These are phyloP conservation scores for Percina caprodes DNA, from an alignment of 2,113 vertebrate genomes.

Conservation along the genomic window DNA sequence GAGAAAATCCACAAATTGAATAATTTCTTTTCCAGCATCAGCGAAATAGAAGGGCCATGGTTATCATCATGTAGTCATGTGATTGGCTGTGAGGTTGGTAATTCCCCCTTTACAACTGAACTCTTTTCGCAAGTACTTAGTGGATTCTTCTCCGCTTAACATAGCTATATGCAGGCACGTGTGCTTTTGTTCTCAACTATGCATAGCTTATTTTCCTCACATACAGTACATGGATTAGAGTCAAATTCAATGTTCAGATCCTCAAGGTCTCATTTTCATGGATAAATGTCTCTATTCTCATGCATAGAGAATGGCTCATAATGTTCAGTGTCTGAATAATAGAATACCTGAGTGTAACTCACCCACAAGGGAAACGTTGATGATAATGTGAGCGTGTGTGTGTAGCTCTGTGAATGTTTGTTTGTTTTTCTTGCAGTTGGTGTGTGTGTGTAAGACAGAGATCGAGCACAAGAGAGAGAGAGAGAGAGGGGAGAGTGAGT, in stretches of 20 bases:
- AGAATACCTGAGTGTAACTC: constrained; percentile 39
- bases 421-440: constrained; percentile 21
- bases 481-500: not conserved
- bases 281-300: constrained; percentile 35
- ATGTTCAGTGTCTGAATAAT: constrained; percentile 52
- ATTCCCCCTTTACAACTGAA: not conserved
- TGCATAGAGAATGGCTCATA: constrained; percentile 46
- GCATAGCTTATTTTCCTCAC: not conserved
- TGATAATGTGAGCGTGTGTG: constrained; percentile 12
- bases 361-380: constrained; percentile 3
- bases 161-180: not conserved
- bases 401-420: not conserved
- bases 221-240: constrained; percentile 28
- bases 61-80: not conserved
- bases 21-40: not conserved
- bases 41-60: not conserved
- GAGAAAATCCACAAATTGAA: not conserved
- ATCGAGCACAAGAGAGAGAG: not conserved
- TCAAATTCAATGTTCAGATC: constrained; percentile 23
- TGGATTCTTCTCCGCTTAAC: not conserved
- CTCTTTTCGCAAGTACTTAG: not conserved
- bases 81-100: not conserved
- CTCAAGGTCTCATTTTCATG: constrained; percentile 36
- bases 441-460: not conserved
- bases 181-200: constrained; percentile 32